Percentiles rank a stretch among this genome's conserved stretches.
These are phyloP conservation scores for Columba janthina DNA, from an alignment of 2,113 vertebrate species.

Conservation along the genomic window DNA sequence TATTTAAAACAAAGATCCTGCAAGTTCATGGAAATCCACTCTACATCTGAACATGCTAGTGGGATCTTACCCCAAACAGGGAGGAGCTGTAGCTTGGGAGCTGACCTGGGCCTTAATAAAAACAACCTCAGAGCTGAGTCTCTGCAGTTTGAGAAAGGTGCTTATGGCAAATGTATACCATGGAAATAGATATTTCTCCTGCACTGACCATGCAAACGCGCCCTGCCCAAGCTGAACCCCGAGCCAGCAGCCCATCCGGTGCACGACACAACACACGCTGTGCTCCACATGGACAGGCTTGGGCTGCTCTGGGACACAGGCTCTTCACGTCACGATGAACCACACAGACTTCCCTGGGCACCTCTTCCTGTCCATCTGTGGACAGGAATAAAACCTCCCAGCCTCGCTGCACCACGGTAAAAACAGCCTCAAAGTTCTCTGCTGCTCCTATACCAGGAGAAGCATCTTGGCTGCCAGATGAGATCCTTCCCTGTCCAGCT, in stretches of 20 bases:
- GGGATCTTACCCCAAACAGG: not conserved
- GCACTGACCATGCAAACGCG: not conserved
- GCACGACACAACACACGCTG: not conserved
- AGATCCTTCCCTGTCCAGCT: not conserved
- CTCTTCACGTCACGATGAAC: not conserved
- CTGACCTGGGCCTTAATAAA: not conserved
- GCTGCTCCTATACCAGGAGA: not conserved
- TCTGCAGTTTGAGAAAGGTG: not conserved
- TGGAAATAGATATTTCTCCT: not conserved
- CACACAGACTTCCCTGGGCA: not conserved
- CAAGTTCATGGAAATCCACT: not conserved
- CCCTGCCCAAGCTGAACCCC: not conserved
- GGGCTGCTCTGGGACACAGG: not conserved
- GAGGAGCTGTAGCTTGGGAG: not conserved
- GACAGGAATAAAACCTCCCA: not conserved
- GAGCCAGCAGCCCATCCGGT: not conserved
- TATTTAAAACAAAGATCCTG: not conserved
- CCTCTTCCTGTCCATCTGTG: not conserved
- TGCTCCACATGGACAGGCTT: not conserved
- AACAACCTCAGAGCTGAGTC: not conserved
- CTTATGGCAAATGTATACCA: not conserved
- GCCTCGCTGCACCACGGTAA: not conserved
- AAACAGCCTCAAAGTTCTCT: not conserved
- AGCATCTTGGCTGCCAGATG: not conserved
- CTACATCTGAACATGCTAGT: not conserved